Base-by-base conservation (phyloP, 2,113 vertebrate genomes). In the Oriolus oriolus region DNA sequence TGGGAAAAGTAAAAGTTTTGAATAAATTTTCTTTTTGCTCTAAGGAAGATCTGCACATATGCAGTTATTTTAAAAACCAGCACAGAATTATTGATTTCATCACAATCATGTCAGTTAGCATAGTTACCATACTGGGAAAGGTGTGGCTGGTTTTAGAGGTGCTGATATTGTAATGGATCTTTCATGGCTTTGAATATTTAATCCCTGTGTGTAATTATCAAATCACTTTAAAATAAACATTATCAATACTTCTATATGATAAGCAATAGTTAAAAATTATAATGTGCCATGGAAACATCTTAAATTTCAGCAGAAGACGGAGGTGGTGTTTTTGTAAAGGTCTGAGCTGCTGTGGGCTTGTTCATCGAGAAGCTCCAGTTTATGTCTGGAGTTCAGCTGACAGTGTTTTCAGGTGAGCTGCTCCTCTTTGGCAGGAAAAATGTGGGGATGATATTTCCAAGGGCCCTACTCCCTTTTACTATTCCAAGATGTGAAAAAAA, bases 191-290 rank as follows among this genome's bases (percentile, higher is more conserved):
- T 31, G 27, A 66, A 41, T 73, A 74, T 33, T 73, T 59, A 69
- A 61, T n/a, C 12, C 16, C 27, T 19, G 8, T 0, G 0, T 53
- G 19, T 49, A 56, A 47, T 45, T 54, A 11, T 27, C 18, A 71
- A 23, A 11, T 39, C 7, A 2, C 19, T 77, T 73, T 52, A 73
- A 83, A 86, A 68, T 53, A 56, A 69, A 65, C 30, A 22, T 24
- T 18, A 19, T 14, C 9, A 21, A 9, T 30, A 20, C 2, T 22
- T 54, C 13, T 42, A 3, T 54, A 20, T 39, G 52, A 42, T 42
- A 54, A 56, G 23, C 6, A 77, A 47, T 47, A 45, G 3, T 33
- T 74, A 9, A 50, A 81, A 84, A 35, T 52, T 3, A 30, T 14
- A 14, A 45, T 7, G 24, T 50, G 57, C 52, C 14, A 11, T 14